phyloP scores from a whole-genome alignment of 1,140 invertebrate genomes.

The Brachionus angularis region DNA sequence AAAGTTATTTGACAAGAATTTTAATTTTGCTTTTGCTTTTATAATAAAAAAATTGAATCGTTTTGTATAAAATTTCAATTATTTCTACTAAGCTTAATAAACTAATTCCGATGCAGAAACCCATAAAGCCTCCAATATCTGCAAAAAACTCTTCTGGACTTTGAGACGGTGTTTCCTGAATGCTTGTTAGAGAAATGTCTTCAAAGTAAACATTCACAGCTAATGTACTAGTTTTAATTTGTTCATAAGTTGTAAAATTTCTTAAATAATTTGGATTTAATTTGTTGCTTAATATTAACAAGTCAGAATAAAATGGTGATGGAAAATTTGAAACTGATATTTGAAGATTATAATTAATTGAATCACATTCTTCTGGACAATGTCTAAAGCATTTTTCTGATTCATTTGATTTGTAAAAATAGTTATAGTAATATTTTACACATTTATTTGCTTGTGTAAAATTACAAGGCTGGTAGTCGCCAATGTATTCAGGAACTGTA shows the following conservation, averaged over 20 bases:
- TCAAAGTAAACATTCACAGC: too few species aligned
- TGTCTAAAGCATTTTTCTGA: not conserved
- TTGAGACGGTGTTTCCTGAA: not conserved
- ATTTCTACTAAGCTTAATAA: constrained; percentile 13
- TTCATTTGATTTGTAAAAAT: not conserved
- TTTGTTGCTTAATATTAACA: too few species aligned
- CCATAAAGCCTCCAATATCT: constrained; percentile 20
- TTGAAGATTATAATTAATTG: too few species aligned
- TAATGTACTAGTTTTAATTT: too few species aligned
- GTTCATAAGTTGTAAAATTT: too few species aligned
- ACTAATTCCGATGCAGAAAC: constrained; percentile 11
- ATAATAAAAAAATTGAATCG: not conserved
- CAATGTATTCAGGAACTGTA: not conserved
- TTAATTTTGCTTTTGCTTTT: too few species aligned
- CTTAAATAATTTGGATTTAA: too few species aligned
- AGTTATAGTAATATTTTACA: too few species aligned
- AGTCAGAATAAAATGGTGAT: too few species aligned
- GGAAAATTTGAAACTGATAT: too few species aligned
- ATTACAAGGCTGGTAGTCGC: not conserved
- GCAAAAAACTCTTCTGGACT: not conserved
- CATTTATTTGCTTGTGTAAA: not conserved
- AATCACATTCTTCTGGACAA: too few species aligned
- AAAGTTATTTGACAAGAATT: too few species aligned
- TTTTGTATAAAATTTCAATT: not conserved
- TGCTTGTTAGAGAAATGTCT: not conserved